phyloP scores from a whole-genome alignment of 2,113 vertebrate species.

The Hyperopisus bebe region DNA sequence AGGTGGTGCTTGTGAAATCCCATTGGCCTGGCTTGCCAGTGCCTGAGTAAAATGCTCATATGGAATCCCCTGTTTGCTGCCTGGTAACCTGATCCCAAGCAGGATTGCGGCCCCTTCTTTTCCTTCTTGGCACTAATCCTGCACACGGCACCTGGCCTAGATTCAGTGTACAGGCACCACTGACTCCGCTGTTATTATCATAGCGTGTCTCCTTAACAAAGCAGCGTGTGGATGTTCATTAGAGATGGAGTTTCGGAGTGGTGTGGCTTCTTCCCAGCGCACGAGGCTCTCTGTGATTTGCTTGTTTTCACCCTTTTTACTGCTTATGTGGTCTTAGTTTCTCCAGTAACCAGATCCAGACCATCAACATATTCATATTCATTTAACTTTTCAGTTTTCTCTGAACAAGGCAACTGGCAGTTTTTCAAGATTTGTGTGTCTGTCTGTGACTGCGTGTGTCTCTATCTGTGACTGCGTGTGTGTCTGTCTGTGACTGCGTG shows the following conservation, averaged over 20 bases:
- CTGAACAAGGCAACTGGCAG: background rate
- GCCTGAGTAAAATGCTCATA: slow-evolving; percentile 31
- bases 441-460: background rate
- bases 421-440: background rate
- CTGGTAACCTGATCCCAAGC: slow-evolving; percentile 34
- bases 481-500: background rate
- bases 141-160: slow-evolving; percentile 61
- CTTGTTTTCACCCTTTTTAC: background rate
- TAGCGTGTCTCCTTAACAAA: background rate
- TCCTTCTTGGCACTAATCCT: slow-evolving; percentile 44
- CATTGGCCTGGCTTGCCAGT: slow-evolving; percentile 9
- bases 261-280: background rate
- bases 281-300: background rate
- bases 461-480: background rate
- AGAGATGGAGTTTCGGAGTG: background rate
- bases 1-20: background rate
- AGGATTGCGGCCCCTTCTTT: slow-evolving; percentile 15
- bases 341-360: background rate
- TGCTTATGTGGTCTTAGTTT: background rate
- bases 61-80: slow-evolving; percentile 36
- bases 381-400: background rate
- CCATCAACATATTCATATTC: background rate
- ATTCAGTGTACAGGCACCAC: slow-evolving; percentile 40
- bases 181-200: background rate
- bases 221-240: background rate